These are phyloP conservation scores for Cylloceria caligata DNA, from an alignment of 2,888 invertebrate species.

Conservation along the genomic window DNA sequence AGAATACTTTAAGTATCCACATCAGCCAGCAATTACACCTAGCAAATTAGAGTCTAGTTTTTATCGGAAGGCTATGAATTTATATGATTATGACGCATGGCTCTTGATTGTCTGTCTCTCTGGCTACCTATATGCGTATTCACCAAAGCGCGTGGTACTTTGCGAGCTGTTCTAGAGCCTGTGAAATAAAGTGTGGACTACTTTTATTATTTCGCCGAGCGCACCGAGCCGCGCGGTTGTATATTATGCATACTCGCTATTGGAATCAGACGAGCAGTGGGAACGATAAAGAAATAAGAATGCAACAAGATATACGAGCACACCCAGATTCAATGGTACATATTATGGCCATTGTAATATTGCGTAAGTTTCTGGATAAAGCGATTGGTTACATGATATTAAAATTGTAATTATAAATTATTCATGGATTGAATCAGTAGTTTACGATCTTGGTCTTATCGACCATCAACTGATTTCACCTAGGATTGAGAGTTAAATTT, in stretches of 20 bases:
- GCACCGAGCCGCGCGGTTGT: not conserved
- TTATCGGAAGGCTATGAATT: slow-evolving; percentile 44
- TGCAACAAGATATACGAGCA: not conserved
- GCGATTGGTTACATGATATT: not conserved
- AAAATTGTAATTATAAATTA: not conserved
- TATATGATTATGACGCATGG: slow-evolving; percentile 56
- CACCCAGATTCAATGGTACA: not conserved
- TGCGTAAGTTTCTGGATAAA: not conserved
- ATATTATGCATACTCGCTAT: slow-evolving; percentile 8
- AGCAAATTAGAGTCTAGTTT: slow-evolving; percentile 47
- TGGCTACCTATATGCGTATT: slow-evolving; percentile 35
- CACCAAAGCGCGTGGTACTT: slow-evolving; percentile 35
- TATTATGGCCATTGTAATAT: not conserved
- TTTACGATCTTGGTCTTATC: not conserved
- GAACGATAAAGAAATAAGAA: not conserved
- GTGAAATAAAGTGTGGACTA: slow-evolving; percentile 34
- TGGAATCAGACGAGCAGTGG: not conserved
- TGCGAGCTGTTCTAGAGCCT: slow-evolving; percentile 15
- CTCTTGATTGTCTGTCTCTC: slow-evolving; percentile 18
- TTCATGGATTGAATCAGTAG: not conserved
- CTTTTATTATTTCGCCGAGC: slow-evolving; percentile 36
- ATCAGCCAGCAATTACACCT: slow-evolving; percentile 18
- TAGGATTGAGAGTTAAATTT: not conserved
- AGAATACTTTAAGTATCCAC: slow-evolving; percentile 15
- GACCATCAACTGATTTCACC: not conserved